Conservation (phyloP, 2,797 vertebrate species). For the Lagorchestes hirsutus region DNA sequence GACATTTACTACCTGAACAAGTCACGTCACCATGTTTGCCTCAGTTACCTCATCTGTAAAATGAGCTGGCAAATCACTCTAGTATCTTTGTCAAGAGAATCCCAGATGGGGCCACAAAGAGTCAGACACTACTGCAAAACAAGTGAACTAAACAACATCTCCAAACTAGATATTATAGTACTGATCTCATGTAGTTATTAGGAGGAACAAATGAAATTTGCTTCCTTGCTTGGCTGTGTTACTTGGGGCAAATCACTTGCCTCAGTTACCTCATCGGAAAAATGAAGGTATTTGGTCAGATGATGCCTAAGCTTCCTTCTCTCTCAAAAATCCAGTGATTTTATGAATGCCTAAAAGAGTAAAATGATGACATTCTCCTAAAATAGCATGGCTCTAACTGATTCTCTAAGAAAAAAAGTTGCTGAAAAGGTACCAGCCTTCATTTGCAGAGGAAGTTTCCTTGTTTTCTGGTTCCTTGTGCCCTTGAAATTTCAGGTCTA, state of each 20-base stretch:
- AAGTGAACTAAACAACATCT: too few species aligned
- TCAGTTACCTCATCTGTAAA: neutral
- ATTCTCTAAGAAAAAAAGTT: neutral
- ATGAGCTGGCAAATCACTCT: too few species aligned
- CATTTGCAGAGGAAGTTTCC: neutral
- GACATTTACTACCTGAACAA: neutral
- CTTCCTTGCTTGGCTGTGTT: neutral
- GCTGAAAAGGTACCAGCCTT: neutral
- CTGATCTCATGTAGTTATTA: neutral
- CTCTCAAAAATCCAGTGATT: neutral
- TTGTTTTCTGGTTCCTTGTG: neutral
- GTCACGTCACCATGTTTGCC: neutral
- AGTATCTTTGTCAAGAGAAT: too few species aligned
- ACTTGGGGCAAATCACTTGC: too few species aligned
- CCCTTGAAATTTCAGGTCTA: neutral
- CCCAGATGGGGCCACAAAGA: too few species aligned
- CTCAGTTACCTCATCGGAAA: neutral
- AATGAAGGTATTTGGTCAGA: conserved; percentile 5
- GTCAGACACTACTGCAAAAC: too few species aligned
- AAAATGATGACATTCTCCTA: neutral
- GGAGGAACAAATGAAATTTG: neutral
- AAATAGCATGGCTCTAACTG: neutral
- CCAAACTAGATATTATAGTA: neutral
- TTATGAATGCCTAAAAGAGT: neutral
- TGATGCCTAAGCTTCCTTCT: neutral